Evolutionary conservation across 2,113 vertebrate species (phyloP).

Genomic region (Heterotilapia buettikoferi): DNA sequence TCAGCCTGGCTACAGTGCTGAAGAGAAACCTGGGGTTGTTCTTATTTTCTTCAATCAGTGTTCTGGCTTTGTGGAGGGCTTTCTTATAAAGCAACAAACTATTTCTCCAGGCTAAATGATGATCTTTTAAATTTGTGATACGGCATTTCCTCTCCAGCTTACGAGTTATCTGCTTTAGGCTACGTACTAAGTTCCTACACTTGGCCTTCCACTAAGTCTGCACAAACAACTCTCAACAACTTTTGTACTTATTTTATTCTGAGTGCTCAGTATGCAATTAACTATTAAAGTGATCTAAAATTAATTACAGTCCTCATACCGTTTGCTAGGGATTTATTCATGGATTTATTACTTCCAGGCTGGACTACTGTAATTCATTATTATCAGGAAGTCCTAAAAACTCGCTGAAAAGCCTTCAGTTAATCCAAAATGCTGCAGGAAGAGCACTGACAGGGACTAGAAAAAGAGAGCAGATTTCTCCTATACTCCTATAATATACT

Average conservation of each 20-base stretch:
- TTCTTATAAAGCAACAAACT: not conserved
- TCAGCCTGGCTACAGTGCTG: not conserved
- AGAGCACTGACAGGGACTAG: not conserved
- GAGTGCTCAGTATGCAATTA: not conserved
- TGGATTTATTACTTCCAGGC: not conserved
- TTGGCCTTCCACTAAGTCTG: not conserved
- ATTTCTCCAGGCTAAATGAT: not conserved
- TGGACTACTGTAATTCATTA: not conserved
- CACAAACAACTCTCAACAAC: not conserved
- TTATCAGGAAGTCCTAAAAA: accelerated
- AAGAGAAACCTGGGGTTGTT: not conserved
- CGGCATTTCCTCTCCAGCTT: accelerated
- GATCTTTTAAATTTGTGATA: accelerated
- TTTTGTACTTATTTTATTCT: not conserved
- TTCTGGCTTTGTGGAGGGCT: not conserved
- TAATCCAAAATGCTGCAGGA: not conserved
- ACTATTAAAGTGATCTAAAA: not conserved
- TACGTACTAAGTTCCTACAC: not conserved
- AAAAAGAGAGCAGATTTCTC: not conserved
- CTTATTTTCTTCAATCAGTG: not conserved
- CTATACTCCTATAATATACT: not conserved
- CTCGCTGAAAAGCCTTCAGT: accelerated
- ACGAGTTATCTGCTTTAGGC: accelerated
- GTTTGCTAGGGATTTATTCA: not conserved
- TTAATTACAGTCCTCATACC: not conserved